These are phyloP conservation scores for Philereme vetulata DNA, from an alignment of 2,888 invertebrate species.

Conservation along the genomic window DNA sequence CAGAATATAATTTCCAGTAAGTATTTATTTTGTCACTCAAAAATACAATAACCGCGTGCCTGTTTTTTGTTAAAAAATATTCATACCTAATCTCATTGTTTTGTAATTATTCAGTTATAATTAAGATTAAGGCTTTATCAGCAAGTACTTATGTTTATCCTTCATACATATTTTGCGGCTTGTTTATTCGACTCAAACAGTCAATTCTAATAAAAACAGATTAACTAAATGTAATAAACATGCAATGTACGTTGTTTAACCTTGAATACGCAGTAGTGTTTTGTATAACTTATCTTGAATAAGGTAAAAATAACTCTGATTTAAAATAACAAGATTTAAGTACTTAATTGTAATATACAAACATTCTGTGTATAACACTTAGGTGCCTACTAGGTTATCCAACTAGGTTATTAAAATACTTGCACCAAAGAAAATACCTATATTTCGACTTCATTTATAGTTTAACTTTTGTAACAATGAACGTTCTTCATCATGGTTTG, in stretches of 20 bases:
- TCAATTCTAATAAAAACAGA: conserved; percentile 14
- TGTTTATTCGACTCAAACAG: conserved; percentile 3
- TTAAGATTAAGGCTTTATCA: conserved; percentile 2
- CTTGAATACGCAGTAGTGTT: conserved; percentile 13
- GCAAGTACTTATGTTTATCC: conserved; percentile 2
- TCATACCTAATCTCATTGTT: neutral
- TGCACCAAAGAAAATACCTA: conserved; percentile 4
- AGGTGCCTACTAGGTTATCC: neutral
- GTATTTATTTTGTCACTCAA: neutral
- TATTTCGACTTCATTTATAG: conserved; percentile 20
- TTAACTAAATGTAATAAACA: conserved; percentile 26
- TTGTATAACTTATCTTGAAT: conserved; percentile 7
- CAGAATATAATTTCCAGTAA: neutral
- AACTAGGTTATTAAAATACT: neutral
- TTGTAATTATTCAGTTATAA: neutral
- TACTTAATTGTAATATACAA: too few species aligned
- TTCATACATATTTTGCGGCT: neutral
- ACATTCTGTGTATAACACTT: neutral
- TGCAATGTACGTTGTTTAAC: conserved; percentile 21
- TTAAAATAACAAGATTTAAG: conserved; percentile 4
- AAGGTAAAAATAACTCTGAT: conserved; percentile 28
- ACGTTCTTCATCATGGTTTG: conserved; percentile 24
- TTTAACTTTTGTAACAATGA: conserved; percentile 31
- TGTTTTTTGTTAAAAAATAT: neutral
- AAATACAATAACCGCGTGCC: neutral